Evolutionary conservation across 2,888 invertebrate genomes (phyloP).

Genomic region (Ophion slaviceki): DNA sequence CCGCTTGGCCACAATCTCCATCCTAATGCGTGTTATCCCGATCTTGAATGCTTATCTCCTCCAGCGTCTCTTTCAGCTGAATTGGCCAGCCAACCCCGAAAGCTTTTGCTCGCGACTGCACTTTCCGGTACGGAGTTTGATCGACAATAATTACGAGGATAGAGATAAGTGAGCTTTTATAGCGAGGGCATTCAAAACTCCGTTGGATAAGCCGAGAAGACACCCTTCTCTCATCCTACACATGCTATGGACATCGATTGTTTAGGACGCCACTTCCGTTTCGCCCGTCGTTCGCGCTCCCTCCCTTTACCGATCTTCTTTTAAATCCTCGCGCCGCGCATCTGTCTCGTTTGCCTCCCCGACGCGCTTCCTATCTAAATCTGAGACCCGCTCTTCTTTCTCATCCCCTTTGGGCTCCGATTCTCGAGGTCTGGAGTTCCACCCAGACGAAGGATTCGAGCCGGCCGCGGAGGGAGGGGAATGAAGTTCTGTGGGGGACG

Average conservation of each 20-base stretch:
- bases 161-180: conserved; percentile 52
- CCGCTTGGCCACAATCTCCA: not conserved
- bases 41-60: not conserved
- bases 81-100: not conserved
- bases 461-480: conserved; percentile 19
- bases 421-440: conserved; percentile 57
- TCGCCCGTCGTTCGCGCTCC: not conserved
- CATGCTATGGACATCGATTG: conserved; percentile 34
- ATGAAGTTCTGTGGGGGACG: conserved; percentile 12
- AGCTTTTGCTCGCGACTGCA: conserved; percentile 43
- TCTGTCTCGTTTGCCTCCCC: conserved; percentile 22
- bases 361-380: conserved; percentile 47
- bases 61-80: not conserved
- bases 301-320: conserved; percentile 17
- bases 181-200: conserved; percentile 31
- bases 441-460: conserved; percentile 51
- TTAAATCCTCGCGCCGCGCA: conserved; percentile 14
- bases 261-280: conserved; percentile 29
- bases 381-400: conserved; percentile 29
- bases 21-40: not conserved
- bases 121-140: conserved; percentile 67
- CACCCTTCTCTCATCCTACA: conserved; percentile 9
- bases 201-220: conserved; percentile 38
- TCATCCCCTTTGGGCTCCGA: not conserved
- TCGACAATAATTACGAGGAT: conserved; percentile 73